Conservation (phyloP, 2,797 vertebrate species). For the Cirrhinus molitorella region DNA sequence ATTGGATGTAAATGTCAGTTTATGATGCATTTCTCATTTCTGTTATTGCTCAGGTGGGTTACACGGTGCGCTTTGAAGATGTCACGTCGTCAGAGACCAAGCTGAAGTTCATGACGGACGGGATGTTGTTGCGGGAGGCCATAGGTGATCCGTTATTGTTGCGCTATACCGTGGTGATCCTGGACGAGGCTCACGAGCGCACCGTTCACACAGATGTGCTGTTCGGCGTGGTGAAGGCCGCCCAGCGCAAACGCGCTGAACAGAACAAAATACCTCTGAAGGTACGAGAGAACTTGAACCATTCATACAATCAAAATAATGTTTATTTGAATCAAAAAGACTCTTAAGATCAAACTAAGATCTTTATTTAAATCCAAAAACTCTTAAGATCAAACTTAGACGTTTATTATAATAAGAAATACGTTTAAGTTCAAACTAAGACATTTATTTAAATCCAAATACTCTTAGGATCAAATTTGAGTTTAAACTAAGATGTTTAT, state of each 20-base stretch:
- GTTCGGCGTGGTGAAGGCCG: conserved; percentile 92
- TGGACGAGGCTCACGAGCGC: conserved; percentile 96
- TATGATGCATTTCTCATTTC: background rate
- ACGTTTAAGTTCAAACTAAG: background rate
- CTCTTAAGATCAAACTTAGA: no score
- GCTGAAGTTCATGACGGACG: conserved; percentile 95
- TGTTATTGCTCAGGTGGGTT: conserved; percentile 85
- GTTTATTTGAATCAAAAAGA: background rate
- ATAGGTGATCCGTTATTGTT: conserved; percentile 89
- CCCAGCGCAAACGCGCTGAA: conserved; percentile 87
- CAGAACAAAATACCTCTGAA: conserved; percentile 87
- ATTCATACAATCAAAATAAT: background rate
- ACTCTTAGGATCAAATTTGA: no score
- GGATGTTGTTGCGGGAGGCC: conserved; percentile 95
- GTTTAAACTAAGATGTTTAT: no score
- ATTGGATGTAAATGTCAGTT: background rate
- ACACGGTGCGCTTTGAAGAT: conserved; percentile 95
- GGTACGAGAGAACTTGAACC: conserved; percentile 66
- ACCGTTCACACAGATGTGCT: conserved; percentile 95
- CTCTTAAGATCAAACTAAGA: no score
- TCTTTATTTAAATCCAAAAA: no score
- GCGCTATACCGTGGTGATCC: conserved; percentile 89
- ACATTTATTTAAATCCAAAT: background rate
- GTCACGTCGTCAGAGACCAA: conserved; percentile 89
- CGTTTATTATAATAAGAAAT: no score